Percentiles rank a stretch among this genome's conserved stretches.
phyloP scores from a whole-genome alignment of 2,888 invertebrate species.

The Cantharis rufa region DNA sequence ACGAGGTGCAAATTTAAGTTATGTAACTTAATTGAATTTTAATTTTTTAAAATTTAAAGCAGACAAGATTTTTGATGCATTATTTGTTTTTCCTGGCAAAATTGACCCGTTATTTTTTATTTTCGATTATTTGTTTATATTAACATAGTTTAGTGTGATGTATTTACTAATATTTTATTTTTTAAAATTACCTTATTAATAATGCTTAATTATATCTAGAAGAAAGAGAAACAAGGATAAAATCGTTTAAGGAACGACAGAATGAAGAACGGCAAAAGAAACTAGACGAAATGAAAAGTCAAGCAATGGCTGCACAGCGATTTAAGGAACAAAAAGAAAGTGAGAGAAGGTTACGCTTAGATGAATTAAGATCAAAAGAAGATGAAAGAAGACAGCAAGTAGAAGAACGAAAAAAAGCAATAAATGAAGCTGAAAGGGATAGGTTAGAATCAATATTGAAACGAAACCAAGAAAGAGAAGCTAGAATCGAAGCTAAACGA shows the following conservation, averaged over 20 bases:
- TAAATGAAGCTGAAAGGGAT: conserved; percentile 87
- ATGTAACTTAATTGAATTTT: not conserved
- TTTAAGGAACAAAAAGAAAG: conserved; percentile 89
- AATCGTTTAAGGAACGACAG: conserved; percentile 81
- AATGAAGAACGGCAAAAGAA: conserved; percentile 88
- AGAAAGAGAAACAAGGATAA: conserved; percentile 69
- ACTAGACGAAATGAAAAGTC: conserved; percentile 86
- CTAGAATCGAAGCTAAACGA: conserved; percentile 72
- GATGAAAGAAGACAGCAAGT: conserved; percentile 72
- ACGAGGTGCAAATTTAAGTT: not conserved
- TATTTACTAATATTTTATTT: not conserved
- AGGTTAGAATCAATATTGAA: conserved; percentile 83
- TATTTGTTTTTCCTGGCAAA: not conserved
- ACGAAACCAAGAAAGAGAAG: conserved; percentile 84
- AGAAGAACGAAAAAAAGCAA: conserved; percentile 86
- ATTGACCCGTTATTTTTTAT: not conserved
- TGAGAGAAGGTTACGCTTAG: conserved; percentile 79
- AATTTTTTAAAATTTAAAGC: not conserved
- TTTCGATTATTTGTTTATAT: not conserved
- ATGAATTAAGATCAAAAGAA: conserved; percentile 80
- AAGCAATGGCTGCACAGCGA: conserved; percentile 86
- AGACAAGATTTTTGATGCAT: not conserved
- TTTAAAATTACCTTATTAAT: not conserved
- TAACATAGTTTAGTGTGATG: not conserved
- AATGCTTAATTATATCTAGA: conserved; percentile 40